phyloP scores from a whole-genome alignment of 2,797 vertebrate genomes.

The Silurus aristotelis region DNA sequence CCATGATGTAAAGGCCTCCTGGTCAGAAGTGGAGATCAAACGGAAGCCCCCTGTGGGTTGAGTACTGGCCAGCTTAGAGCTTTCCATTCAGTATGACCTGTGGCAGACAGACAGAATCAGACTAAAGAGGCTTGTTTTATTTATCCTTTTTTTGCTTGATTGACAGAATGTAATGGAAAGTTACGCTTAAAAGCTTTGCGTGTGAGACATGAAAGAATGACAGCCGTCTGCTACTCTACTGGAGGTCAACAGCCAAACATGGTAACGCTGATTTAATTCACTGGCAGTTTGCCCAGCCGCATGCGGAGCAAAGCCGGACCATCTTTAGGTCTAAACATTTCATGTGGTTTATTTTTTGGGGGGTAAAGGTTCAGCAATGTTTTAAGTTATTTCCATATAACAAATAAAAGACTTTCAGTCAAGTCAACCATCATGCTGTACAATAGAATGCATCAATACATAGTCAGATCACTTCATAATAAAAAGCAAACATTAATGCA shows the following conservation, averaged over 20 bases:
- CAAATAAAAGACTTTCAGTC: no score
- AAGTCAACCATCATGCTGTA: neutral
- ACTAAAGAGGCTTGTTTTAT: conserved; percentile 70
- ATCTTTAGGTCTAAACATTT: conserved; percentile 22
- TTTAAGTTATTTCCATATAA: neutral
- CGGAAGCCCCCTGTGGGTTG: conserved; percentile 58
- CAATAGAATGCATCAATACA: neutral
- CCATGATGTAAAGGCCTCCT: conserved; percentile 47
- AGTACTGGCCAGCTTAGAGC: conserved; percentile 66
- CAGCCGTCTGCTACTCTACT: conserved; percentile 38
- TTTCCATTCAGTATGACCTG: conserved; percentile 76
- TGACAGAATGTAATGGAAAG: conserved; percentile 64
- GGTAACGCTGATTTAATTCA: conserved; percentile 59
- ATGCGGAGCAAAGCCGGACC: conserved; percentile 35
- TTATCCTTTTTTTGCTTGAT: conserved; percentile 59
- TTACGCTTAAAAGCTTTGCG: conserved; percentile 63
- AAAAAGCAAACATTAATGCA: no score
- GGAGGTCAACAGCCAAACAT: conserved; percentile 48
- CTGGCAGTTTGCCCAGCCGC: conserved; percentile 52
- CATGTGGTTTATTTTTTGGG: neutral
- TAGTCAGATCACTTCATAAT: neutral
- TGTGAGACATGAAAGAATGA: conserved; percentile 60
- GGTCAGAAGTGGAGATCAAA: conserved; percentile 78
- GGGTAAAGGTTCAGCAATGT: neutral
- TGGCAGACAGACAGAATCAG: conserved; percentile 73